Percentiles rank a stretch among this genome's conserved stretches.
Conservation (phyloP, 1,140 invertebrate species). For the Drosophila tristis region DNA sequence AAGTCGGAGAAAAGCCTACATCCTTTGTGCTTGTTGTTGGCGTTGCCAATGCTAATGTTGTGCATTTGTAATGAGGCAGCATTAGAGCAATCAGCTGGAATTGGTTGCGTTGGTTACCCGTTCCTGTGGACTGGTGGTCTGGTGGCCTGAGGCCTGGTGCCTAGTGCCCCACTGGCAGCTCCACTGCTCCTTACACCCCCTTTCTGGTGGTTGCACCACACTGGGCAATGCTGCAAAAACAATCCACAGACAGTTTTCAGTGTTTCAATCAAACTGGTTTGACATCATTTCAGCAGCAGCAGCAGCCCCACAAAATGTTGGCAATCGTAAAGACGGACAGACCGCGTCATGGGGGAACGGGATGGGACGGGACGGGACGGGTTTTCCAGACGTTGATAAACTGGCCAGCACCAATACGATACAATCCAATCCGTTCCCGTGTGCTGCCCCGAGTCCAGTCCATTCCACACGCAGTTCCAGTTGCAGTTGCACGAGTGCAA, state of each 20-base stretch:
- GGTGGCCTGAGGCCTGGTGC: no score
- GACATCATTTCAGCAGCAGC: conserved; percentile 62
- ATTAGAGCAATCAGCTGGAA: conserved; percentile 41
- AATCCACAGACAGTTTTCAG: conserved; percentile 52
- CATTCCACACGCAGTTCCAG: conserved; percentile 24
- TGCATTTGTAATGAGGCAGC: conserved; percentile 52
- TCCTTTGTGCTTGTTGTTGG: conserved; percentile 51
- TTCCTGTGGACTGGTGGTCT: not conserved
- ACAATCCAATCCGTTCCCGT: conserved; percentile 15
- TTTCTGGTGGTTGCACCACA: conserved; percentile 31
- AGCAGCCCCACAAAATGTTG: conserved; percentile 37
- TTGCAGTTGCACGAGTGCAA: conserved; percentile 19
- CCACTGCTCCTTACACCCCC: conserved; percentile 10
- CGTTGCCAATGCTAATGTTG: conserved; percentile 39
- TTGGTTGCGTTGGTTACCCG: conserved; percentile 32
- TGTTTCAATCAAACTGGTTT: conserved; percentile 69
- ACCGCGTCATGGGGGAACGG: conserved; percentile 1
- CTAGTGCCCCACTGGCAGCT: not conserved
- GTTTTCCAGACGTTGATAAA: conserved; percentile 45
- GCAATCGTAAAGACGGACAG: conserved; percentile 24
- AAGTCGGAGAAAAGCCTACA: conserved; percentile 36
- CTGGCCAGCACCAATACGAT: conserved; percentile 30
- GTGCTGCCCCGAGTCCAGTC: conserved; percentile 6
- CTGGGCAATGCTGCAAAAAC: conserved; percentile 46
- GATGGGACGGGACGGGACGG: conserved; percentile 1